These are phyloP conservation scores for Diabrotica virgifera DNA, from an alignment of 1,140 invertebrate species.

Conservation along the genomic window DNA sequence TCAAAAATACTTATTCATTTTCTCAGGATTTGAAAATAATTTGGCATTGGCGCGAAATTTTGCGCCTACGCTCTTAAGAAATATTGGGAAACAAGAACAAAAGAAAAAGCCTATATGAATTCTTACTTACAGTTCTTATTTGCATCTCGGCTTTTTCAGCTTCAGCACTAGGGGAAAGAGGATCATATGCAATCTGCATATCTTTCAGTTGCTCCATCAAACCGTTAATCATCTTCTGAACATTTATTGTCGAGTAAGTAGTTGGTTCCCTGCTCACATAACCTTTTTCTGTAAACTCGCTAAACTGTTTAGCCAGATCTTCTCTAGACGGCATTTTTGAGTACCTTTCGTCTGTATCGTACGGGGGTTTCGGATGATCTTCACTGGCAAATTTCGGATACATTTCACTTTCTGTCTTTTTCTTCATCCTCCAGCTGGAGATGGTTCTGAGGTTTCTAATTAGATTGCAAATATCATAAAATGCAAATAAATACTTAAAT, in stretches of 20 bases:
- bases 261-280: slow-evolving; percentile 6
- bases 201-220: slow-evolving; percentile 37
- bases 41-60: too few species aligned
- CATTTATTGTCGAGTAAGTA: slow-evolving; percentile 20
- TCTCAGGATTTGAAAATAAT: too few species aligned
- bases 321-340: slow-evolving; percentile 33
- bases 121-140: slow-evolving; percentile 35
- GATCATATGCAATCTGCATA: slow-evolving; percentile 29
- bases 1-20: too few species aligned
- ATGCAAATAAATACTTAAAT: too few species aligned
- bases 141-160: slow-evolving; percentile 37
- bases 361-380: slow-evolving; percentile 20
- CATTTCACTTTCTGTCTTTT: slow-evolving; percentile 20
- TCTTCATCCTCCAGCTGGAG: slow-evolving; percentile 35
- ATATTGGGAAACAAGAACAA: too few species aligned
- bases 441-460: slow-evolving; percentile 37
- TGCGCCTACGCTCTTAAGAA: too few species aligned
- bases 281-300: slow-evolving; percentile 25
- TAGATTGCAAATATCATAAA: neutral
- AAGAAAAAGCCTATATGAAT: neutral
- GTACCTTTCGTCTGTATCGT: slow-evolving; percentile 27
- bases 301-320: slow-evolving; percentile 32
- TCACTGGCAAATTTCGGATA: slow-evolving; percentile 22
- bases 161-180: slow-evolving; percentile 33
- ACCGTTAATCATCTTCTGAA: slow-evolving; percentile 40